Evolutionary conservation across 1,140 invertebrate genomes (phyloP).

Genomic region (Oreohelix idahoensis): DNA sequence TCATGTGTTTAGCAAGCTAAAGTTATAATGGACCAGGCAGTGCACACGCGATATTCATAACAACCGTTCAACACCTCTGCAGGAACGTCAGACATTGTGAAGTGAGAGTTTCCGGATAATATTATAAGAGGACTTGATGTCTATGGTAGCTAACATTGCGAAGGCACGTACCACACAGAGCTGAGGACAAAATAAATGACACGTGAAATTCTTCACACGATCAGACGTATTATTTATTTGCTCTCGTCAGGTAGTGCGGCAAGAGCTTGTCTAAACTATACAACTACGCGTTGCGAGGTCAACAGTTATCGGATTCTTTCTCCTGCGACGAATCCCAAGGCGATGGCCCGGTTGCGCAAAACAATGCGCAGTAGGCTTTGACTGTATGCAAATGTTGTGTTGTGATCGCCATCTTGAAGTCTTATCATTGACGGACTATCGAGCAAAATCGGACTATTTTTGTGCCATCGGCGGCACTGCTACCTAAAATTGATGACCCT

Average conservation of each 20-base stretch:
- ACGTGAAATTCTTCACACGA: too few species aligned
- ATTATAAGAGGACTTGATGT: background rate
- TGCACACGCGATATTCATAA: too few species aligned
- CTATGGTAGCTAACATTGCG: too few species aligned
- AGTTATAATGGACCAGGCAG: too few species aligned
- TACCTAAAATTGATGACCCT: slow-evolving; percentile 51
- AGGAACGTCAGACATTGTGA: too few species aligned
- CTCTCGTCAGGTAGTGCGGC: too few species aligned
- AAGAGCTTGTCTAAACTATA: background rate
- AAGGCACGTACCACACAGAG: background rate
- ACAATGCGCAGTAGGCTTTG: slow-evolving; percentile 65
- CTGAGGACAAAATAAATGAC: too few species aligned
- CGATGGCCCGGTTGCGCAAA: slow-evolving; percentile 71
- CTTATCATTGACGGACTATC: slow-evolving; percentile 55
- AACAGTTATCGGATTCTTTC: slow-evolving; percentile 40
- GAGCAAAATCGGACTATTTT: slow-evolving; percentile 59
- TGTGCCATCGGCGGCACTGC: slow-evolving; percentile 64
- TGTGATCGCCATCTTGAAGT: slow-evolving; percentile 73
- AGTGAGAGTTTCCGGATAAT: too few species aligned
- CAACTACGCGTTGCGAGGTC: slow-evolving; percentile 4
- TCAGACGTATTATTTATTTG: too few species aligned
- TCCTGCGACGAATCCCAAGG: slow-evolving; percentile 52
- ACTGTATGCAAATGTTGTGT: slow-evolving; percentile 72
- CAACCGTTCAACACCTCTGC: too few species aligned
- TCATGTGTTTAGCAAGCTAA: too few species aligned